A percentile compares a stretch with the other conserved stretches of the same genome.
These are phyloP conservation scores for Eleutherodactylus coqui DNA, from an alignment of 2,797 vertebrate genomes.

Conservation along the genomic window DNA sequence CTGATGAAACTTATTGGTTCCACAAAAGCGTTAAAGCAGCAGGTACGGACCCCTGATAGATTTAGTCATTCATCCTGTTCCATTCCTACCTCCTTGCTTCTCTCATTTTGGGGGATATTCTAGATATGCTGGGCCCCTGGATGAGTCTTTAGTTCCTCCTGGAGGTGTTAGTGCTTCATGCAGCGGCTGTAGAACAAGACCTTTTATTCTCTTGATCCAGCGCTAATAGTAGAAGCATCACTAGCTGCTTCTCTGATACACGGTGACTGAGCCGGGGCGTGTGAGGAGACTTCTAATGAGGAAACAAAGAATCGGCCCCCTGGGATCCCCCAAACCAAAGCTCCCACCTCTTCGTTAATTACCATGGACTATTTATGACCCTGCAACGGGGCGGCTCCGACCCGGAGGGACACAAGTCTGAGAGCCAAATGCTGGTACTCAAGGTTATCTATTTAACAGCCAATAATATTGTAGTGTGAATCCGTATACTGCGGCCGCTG, in stretches of 20 bases:
- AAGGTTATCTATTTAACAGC: not conserved
- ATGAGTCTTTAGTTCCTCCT: not conserved
- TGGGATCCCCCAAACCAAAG: not conserved
- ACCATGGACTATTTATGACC: not conserved
- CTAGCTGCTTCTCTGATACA: slow-evolving; percentile 1
- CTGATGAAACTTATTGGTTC: too few species aligned
- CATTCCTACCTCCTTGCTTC: too few species aligned
- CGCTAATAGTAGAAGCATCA: slow-evolving; percentile 20
- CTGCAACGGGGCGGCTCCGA: not conserved
- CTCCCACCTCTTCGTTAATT: slow-evolving; percentile 19
- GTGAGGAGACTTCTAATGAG: slow-evolving; percentile 5
- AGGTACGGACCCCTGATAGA: too few species aligned
- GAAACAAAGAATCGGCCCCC: slow-evolving; percentile 34
- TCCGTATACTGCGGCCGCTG: not conserved
- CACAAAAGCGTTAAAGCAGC: too few species aligned
- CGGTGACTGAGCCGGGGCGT: slow-evolving; percentile 10
- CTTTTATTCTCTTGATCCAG: not conserved
- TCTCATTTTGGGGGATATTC: too few species aligned
- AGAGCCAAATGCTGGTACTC: not conserved
- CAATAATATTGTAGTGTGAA: too few species aligned
- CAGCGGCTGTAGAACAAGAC: not conserved
- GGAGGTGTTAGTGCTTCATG: too few species aligned
- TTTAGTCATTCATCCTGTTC: too few species aligned
- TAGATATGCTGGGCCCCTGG: too few species aligned
- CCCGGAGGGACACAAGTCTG: not conserved